Evolutionary conservation across 2,888 invertebrate species (phyloP).

Genomic region (Amorpha juglandis): DNA sequence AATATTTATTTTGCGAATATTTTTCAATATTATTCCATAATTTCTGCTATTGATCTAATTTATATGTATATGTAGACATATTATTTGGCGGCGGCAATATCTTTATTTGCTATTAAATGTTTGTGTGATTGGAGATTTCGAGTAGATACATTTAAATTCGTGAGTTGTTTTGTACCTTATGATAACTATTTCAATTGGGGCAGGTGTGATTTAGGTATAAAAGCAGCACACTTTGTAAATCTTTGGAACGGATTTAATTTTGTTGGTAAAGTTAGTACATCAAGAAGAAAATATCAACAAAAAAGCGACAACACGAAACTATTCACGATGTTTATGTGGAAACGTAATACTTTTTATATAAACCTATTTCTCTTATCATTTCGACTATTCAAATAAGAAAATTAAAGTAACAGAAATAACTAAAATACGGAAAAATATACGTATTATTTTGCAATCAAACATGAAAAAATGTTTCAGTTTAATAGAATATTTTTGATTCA

Average conservation of each 20-base stretch:
- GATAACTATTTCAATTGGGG: neutral
- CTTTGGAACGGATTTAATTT: neutral
- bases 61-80: slow-evolving; percentile 3
- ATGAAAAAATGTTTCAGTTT: too few relatives aligned
- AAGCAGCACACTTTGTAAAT: slow-evolving; percentile 5
- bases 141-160: neutral
- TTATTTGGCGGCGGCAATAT: slow-evolving; percentile 12
- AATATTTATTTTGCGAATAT: slow-evolving; percentile 20
- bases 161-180: slow-evolving; percentile 13
- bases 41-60: slow-evolving; percentile 19
- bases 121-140: neutral
- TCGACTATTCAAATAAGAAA: too few relatives aligned
- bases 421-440: too few relatives aligned
- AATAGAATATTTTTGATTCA: too few relatives aligned
- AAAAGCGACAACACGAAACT: neutral
- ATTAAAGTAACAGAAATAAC: too few relatives aligned
- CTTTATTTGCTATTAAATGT: neutral
- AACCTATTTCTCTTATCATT: too few relatives aligned
- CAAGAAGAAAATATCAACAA: neutral
- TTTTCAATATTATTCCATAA: slow-evolving; percentile 2
- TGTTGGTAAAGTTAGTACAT: slow-evolving; percentile 4
- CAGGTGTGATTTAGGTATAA: neutral
- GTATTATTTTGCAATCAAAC: too few relatives aligned
- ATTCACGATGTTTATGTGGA: too few relatives aligned
- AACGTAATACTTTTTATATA: too few relatives aligned